Percentiles rank a stretch among this genome's conserved stretches.
Conservation (phyloP, 2,888 invertebrate species). For the Volucella bombylans region DNA sequence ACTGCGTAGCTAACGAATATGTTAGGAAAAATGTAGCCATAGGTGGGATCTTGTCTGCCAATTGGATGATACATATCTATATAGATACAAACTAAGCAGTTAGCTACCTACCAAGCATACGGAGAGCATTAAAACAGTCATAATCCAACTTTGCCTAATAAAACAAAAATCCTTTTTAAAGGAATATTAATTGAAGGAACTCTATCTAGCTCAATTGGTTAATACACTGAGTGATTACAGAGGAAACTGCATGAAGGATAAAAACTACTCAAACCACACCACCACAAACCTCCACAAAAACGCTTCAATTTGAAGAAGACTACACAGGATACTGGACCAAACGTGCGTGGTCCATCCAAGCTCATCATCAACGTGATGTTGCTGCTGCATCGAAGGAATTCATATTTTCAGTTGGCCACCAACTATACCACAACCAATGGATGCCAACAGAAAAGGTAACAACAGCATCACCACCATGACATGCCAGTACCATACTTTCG, state of each 20-base stretch:
- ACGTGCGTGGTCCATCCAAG: constrained; percentile 28
- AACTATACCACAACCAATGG: constrained; percentile 31
- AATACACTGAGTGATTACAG: constrained; percentile 9
- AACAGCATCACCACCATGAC: constrained; percentile 24
- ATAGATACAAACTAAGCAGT: too few relatives aligned
- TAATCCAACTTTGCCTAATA: too few relatives aligned
- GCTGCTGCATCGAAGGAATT: neutral
- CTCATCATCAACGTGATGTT: constrained; percentile 17
- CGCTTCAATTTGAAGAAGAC: neutral
- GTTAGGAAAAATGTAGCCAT: too few relatives aligned
- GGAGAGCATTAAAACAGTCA: too few relatives aligned
- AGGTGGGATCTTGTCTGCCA: too few relatives aligned
- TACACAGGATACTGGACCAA: constrained; percentile 15
- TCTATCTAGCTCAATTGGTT: constrained; percentile 9
- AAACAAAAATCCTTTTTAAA: too few relatives aligned
- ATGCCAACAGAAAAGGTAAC: neutral
- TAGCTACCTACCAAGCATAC: too few relatives aligned
- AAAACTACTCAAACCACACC: constrained; percentile 6
- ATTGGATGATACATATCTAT: too few relatives aligned
- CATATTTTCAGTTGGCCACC: neutral
- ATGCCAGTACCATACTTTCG: constrained; percentile 17
- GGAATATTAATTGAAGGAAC: neutral
- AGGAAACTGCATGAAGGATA: neutral
- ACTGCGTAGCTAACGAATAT: too few relatives aligned
- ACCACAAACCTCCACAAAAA: constrained; percentile 6